Percentiles rank a stretch among this genome's conserved stretches.
Conservation (phyloP, 2,797 vertebrate genomes). For the Acanthiza pusilla region DNA sequence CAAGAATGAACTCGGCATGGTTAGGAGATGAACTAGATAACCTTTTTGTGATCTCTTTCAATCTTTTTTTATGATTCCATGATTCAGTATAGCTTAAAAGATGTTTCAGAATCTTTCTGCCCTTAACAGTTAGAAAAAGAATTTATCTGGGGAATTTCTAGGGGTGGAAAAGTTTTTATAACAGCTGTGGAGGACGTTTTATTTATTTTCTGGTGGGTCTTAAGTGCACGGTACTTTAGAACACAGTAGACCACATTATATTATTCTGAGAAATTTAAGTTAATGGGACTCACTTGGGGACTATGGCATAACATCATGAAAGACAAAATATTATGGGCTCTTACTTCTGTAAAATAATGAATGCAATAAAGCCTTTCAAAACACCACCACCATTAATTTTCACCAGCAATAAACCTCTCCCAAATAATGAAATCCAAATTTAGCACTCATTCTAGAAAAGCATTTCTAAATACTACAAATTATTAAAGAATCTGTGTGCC, state of each 20-base stretch:
- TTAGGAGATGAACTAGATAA: not conserved
- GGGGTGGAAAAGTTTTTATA: not conserved
- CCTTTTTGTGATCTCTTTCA: not conserved
- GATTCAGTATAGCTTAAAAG: not conserved
- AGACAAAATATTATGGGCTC: not conserved
- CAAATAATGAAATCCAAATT: not conserved
- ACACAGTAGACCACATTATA: not conserved
- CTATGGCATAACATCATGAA: not conserved
- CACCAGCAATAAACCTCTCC: not conserved
- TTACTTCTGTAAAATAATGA: not conserved
- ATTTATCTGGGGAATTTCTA: not conserved
- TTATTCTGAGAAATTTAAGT: not conserved
- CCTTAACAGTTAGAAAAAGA: not conserved
- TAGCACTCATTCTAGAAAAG: not conserved
- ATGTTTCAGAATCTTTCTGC: not conserved
- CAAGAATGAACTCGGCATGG: not conserved
- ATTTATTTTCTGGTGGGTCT: not conserved
- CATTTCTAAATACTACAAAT: not conserved
- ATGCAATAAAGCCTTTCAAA: not conserved
- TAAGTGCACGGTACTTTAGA: not conserved
- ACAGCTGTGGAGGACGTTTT: not conserved
- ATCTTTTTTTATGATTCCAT: not conserved
- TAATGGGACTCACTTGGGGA: not conserved
- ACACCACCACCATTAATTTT: not conserved
- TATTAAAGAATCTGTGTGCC: not conserved